phyloP scores from a whole-genome alignment of 1,140 invertebrate genomes.

The Drosophila pseudoobscura region DNA sequence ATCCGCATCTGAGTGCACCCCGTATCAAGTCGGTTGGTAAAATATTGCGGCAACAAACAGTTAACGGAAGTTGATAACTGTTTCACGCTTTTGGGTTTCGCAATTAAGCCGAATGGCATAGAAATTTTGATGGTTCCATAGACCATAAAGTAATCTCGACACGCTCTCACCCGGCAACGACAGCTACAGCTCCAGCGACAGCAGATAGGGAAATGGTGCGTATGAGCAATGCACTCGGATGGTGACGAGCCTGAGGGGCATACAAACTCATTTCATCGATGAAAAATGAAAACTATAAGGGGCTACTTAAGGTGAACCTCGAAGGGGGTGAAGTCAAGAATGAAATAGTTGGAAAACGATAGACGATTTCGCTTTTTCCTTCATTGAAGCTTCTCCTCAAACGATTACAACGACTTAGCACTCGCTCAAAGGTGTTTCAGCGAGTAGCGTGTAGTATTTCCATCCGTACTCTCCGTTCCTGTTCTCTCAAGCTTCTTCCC shows the following conservation, averaged over 20 bases:
- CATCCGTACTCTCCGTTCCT: no score
- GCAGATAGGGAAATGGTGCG: constrained; percentile 57
- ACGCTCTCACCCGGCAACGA: constrained; percentile 44
- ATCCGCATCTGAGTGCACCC: constrained; percentile 2
- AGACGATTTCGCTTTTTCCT: no score
- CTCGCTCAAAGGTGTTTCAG: no score
- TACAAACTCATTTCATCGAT: constrained; percentile 3
- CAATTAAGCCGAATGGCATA: constrained; percentile 70
- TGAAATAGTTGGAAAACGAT: no score
- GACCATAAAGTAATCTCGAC: constrained; percentile 67
- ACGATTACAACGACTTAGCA: no score
- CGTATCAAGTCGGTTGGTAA: constrained; percentile 44
- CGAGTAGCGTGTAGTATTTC: no score
- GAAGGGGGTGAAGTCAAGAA: no score
- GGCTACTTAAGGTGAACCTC: no score
- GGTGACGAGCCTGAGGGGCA: background rate
- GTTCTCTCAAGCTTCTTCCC: background rate
- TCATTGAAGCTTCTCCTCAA: no score
- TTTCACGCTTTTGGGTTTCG: constrained; percentile 63
- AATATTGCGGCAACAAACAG: constrained; percentile 39
- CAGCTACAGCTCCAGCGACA: constrained; percentile 19
- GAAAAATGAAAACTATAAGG: no score
- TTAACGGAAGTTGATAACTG: constrained; percentile 72
- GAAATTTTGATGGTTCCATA: constrained; percentile 76
- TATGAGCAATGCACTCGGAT: constrained; percentile 59